These are phyloP conservation scores for Meleagris gallopavo DNA, from an alignment of 2,113 vertebrate species.

Conservation along the genomic window DNA sequence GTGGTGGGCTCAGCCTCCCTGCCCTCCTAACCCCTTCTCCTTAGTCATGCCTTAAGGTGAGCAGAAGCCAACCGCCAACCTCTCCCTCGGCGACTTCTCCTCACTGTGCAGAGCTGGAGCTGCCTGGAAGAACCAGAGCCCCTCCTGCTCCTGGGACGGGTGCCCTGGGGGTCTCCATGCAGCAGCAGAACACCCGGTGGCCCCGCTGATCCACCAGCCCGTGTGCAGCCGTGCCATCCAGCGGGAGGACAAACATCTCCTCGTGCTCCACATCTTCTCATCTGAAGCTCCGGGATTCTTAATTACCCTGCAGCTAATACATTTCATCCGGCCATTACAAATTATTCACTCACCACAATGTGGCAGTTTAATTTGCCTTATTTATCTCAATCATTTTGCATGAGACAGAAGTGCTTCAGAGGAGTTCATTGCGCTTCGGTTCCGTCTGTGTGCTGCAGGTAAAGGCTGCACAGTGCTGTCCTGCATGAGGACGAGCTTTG, in stretches of 20 bases:
- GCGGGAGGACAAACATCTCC: not conserved
- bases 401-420: not conserved
- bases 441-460: not conserved
- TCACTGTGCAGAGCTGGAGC: not conserved
- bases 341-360: not conserved
- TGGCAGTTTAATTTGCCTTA: conserved; percentile 26
- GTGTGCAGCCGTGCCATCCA: not conserved
- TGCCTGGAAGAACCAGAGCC: not conserved
- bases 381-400: conserved; percentile 29
- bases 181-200: too few species aligned
- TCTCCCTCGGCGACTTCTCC: not conserved
- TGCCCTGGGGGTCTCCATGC: too few species aligned
- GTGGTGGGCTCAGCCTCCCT: not conserved
- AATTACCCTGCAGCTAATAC: not conserved
- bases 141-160: not conserved
- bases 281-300: not conserved
- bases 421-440: accelerated
- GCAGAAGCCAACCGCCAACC: not conserved
- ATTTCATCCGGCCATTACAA: not conserved
- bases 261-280: not conserved
- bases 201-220: not conserved
- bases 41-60: accelerated
- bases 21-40: not conserved
- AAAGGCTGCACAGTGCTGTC: not conserved
- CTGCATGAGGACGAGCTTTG: not conserved